Percentiles rank a stretch among this genome's conserved stretches.
Conservation (phyloP, 2,888 invertebrate species). For the Chrysomela aeneicollis region DNA sequence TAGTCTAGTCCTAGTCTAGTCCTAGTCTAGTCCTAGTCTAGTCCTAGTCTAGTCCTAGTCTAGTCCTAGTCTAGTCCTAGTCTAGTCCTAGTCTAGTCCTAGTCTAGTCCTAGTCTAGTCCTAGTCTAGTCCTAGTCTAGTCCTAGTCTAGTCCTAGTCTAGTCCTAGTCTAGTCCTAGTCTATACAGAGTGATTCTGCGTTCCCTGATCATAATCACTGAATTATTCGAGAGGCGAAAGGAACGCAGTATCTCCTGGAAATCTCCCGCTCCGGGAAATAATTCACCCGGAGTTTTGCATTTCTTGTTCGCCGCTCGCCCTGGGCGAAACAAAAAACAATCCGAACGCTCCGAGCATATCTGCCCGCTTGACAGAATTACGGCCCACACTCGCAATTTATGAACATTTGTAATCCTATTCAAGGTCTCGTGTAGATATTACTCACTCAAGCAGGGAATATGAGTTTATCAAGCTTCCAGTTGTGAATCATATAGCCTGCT, state of each 20-base stretch:
- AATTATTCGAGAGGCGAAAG: not conserved
- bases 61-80: too few species aligned
- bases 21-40: too few species aligned
- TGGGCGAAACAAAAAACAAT: slow-evolving; percentile 33
- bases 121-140: too few species aligned
- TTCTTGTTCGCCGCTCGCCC: slow-evolving; percentile 22
- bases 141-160: too few species aligned
- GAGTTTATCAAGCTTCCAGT: slow-evolving; percentile 70
- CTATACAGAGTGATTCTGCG: too few species aligned
- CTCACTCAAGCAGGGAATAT: slow-evolving; percentile 64
- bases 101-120: too few species aligned
- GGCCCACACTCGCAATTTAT: slow-evolving; percentile 62
- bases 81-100: too few species aligned
- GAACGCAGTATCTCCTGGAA: not conserved
- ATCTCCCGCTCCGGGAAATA: not conserved
- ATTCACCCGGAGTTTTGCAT: slow-evolving; percentile 16
- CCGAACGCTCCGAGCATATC: slow-evolving; percentile 31
- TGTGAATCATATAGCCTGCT: slow-evolving; percentile 70
- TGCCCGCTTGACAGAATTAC: slow-evolving; percentile 60
- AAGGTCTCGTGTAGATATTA: slow-evolving; percentile 64
- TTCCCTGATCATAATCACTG: too few species aligned
- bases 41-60: too few species aligned
- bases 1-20: too few species aligned
- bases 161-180: too few species aligned
- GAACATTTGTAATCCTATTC: slow-evolving; percentile 64